Conservation (phyloP, 2,888 invertebrate genomes). For the Chrysolina americana region DNA sequence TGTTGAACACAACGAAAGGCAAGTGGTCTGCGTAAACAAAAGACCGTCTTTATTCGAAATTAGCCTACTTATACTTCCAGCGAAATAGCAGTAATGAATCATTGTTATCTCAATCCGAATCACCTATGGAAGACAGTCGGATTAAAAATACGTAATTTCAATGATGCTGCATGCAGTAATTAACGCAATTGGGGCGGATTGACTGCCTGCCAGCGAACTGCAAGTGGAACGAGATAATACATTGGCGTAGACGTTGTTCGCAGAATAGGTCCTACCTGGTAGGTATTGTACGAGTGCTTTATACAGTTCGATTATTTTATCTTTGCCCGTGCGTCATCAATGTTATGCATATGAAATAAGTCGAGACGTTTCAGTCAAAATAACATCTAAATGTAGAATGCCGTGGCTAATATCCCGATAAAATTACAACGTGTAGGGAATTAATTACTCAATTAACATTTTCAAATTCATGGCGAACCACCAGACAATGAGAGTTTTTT, state of each 20-base stretch:
- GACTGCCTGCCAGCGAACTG: not conserved
- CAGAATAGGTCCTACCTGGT: not conserved
- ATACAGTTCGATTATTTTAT: no score
- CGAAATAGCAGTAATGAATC: slow-evolving; percentile 13
- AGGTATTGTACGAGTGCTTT: no score
- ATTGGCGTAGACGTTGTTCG: not conserved
- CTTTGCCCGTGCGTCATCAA: no score
- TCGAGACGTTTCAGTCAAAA: no score
- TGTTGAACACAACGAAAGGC: slow-evolving; percentile 15
- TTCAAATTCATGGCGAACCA: no score
- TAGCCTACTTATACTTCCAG: slow-evolving; percentile 20
- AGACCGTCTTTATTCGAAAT: slow-evolving; percentile 6
- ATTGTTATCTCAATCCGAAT: slow-evolving; percentile 14
- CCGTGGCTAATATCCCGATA: no score
- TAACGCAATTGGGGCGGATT: slow-evolving; percentile 11
- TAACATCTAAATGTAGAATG: no score
- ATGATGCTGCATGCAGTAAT: not conserved
- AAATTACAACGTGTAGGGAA: no score
- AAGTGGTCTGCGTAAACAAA: not conserved
- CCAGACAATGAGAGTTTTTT: no score
- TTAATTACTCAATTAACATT: no score
- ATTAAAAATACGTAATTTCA: slow-evolving; percentile 15
- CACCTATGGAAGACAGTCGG: not conserved
- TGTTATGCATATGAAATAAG: no score
- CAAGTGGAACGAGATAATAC: slow-evolving; percentile 2